Evolutionary conservation across 2,797 vertebrate species (phyloP).

Genomic region (Pagetopsis macropterus): DNA sequence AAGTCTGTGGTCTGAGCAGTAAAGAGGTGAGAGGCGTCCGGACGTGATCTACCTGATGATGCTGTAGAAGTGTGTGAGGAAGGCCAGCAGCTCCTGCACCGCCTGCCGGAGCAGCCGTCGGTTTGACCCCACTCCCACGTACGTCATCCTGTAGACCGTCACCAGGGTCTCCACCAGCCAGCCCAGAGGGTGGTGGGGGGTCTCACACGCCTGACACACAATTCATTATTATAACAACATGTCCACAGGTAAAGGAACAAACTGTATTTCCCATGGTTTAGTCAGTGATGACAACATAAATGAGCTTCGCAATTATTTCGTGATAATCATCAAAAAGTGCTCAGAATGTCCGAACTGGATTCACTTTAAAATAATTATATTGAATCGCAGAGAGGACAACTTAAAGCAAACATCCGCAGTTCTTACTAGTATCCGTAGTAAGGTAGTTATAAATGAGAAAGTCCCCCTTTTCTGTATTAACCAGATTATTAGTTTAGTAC

Average conservation of each 20-base stretch:
- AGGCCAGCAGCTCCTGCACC: slow-evolving; percentile 94
- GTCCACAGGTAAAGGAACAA: not conserved
- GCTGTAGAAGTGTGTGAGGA: slow-evolving; percentile 91
- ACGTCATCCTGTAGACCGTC: slow-evolving; percentile 97
- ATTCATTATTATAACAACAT: not conserved
- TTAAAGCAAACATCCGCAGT: too few species aligned
- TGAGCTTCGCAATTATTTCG: too few species aligned
- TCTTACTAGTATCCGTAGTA: too few species aligned
- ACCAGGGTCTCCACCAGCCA: slow-evolving; percentile 93
- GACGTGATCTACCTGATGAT: slow-evolving; percentile 86
- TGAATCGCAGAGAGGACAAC: too few species aligned
- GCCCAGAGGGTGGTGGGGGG: slow-evolving; percentile 93
- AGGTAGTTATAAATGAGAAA: too few species aligned
- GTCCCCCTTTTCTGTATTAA: too few species aligned
- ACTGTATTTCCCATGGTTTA: not conserved
- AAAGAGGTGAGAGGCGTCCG: not conserved
- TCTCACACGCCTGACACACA: slow-evolving; percentile 91
- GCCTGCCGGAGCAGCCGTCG: slow-evolving; percentile 91
- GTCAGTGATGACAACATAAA: too few species aligned
- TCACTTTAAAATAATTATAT: too few species aligned
- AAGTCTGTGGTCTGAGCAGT: not conserved
- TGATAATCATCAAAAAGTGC: too few species aligned
- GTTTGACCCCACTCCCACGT: slow-evolving; percentile 95
- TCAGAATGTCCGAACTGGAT: too few species aligned
- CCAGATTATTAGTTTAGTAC: not conserved